A percentile compares a stretch with the other conserved stretches of the same genome.
These are phyloP conservation scores for Rotaria magnacalcarata DNA, from an alignment of 2,888 invertebrate genomes.

Conservation along the genomic window DNA sequence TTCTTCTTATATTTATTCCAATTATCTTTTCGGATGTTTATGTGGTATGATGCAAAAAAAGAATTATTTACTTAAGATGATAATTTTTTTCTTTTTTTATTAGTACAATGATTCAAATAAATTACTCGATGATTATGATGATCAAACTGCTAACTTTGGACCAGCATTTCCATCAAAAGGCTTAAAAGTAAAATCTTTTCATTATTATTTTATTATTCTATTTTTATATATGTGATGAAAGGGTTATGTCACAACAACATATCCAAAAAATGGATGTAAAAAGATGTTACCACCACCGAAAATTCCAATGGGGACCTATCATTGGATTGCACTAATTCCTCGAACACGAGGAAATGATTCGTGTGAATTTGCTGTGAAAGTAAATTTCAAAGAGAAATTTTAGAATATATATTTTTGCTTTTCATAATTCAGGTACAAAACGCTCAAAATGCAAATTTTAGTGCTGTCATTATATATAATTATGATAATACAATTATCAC, in stretches of 20 bases:
- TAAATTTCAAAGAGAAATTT: background rate
- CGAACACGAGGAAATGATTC: slow-evolving; percentile 29
- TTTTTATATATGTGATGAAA: background rate
- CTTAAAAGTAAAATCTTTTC: slow-evolving; percentile 36
- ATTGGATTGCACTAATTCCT: slow-evolving; percentile 45
- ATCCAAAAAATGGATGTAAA: slow-evolving; percentile 36
- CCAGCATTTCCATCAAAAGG: slow-evolving; percentile 38
- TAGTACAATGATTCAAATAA: slow-evolving; percentile 10
- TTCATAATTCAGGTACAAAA: slow-evolving; percentile 61
- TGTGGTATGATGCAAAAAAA: background rate
- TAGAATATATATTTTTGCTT: background rate
- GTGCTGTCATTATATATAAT: slow-evolving; percentile 81
- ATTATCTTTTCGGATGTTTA: background rate
- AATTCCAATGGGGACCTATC: background rate
- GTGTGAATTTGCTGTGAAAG: background rate
- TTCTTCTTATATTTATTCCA: background rate
- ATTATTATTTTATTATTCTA: background rate
- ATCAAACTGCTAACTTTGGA: slow-evolving; percentile 38
- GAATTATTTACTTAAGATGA: background rate
- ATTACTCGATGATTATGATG: background rate
- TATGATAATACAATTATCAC: slow-evolving; percentile 65
- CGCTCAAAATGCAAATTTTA: slow-evolving; percentile 75
- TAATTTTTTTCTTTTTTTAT: background rate
- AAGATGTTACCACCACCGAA: slow-evolving; percentile 43
- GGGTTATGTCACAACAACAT: slow-evolving; percentile 37